phyloP scores from a whole-genome alignment of 2,113 vertebrate genomes.

The Vombatus ursinus region DNA sequence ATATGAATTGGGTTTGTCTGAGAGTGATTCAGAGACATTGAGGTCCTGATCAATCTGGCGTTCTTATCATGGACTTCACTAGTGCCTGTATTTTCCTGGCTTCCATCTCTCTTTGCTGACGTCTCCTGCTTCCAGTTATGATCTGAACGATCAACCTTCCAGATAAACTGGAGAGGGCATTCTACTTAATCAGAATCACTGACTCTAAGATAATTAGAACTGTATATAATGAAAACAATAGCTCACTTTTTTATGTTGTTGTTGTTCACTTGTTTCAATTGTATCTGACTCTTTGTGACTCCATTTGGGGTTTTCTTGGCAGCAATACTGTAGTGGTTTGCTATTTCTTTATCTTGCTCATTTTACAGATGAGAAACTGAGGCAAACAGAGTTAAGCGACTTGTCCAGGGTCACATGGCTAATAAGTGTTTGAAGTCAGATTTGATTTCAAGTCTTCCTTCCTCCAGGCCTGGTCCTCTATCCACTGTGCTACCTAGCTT shows the following conservation, averaged over 20 bases:
- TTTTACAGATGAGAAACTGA: background rate
- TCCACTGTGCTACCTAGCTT: background rate
- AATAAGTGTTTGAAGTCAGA: background rate
- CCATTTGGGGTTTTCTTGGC: background rate
- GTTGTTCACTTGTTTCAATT: background rate
- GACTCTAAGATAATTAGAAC: background rate
- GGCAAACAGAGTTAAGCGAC: background rate
- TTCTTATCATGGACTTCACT: background rate
- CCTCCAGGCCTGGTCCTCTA: background rate
- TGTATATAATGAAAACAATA: background rate
- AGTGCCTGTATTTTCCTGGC: background rate
- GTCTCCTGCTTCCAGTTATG: background rate
- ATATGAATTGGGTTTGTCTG: background rate
- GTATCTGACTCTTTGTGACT: background rate
- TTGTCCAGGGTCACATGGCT: background rate
- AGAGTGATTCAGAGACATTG: background rate
- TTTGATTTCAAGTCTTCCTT: background rate
- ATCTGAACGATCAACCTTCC: background rate
- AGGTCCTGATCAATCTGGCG: background rate
- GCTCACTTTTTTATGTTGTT: background rate
- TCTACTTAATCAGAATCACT: background rate
- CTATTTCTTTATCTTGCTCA: background rate
- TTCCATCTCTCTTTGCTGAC: background rate
- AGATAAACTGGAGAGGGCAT: background rate
- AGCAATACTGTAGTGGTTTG: background rate